These are phyloP conservation scores for Podilymbus podiceps DNA, from an alignment of 2,113 vertebrate genomes.

Conservation along the genomic window DNA sequence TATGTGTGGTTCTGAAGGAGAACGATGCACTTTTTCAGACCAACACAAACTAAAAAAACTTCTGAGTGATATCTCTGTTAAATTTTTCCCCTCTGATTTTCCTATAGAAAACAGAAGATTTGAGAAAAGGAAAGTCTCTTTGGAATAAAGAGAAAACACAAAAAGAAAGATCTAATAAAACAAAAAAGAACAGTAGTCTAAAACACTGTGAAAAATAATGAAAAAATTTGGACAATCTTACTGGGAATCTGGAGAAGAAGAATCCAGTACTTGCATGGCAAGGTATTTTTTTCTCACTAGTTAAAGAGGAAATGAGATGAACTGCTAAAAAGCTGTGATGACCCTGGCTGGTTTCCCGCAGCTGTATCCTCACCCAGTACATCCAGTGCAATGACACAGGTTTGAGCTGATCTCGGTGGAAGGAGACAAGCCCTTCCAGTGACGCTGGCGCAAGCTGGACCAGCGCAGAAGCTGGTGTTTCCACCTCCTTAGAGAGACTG, in stretches of 20 bases:
- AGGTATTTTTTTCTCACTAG: neutral
- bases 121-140: neutral
- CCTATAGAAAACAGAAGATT: neutral
- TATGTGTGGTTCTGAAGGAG: neutral
- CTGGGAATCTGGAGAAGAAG: neutral
- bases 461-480: neutral
- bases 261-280: neutral
- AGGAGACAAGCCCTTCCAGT: neutral
- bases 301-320: neutral
- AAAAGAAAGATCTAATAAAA: neutral
- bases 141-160: neutral
- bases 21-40: neutral
- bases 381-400: neutral
- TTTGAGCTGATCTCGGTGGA: neutral
- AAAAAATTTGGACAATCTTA: neutral
- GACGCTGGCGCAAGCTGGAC: no score
- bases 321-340: neutral
- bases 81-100: neutral
- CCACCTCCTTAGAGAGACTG: neutral
- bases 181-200: neutral
- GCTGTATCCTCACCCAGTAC: neutral
- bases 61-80: neutral
- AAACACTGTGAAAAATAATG: neutral
- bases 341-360: neutral
- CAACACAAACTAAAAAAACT: neutral